These are phyloP conservation scores for Zeugodacus cucurbitae DNA, from an alignment of 1,140 invertebrate species.

Conservation along the genomic window DNA sequence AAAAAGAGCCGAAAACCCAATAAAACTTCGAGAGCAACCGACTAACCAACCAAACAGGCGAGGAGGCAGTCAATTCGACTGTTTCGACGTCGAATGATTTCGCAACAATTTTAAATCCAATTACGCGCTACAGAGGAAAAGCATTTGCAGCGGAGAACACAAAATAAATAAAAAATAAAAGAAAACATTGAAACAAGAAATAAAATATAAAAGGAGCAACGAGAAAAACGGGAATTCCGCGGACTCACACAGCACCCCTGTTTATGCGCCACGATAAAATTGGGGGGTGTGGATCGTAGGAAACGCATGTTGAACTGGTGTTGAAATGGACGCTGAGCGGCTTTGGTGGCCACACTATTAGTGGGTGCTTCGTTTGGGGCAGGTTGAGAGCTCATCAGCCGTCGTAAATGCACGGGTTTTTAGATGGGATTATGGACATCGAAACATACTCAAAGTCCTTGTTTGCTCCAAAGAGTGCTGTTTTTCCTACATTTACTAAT, in stretches of 20 bases:
- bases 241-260: not conserved
- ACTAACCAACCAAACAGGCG: not conserved
- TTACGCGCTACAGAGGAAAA: slow-evolving; percentile 39
- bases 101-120: slow-evolving; percentile 43
- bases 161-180: slow-evolving; percentile 14
- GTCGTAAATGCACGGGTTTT: too few relatives aligned
- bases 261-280: not conserved
- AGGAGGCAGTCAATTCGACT: not conserved
- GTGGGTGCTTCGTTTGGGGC: too few relatives aligned
- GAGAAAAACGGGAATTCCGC: not conserved
- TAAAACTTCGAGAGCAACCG: not conserved
- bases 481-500: not conserved
- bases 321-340: too few relatives aligned
- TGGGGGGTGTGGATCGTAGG: too few relatives aligned
- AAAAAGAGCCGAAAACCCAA: not conserved
- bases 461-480: not conserved
- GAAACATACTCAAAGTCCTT: not conserved
- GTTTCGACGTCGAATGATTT: slow-evolving; percentile 36
- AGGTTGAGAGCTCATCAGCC: too few relatives aligned
- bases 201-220: not conserved
- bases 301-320: too few relatives aligned
- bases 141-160: not conserved
- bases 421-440: too few relatives aligned
- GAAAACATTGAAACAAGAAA: slow-evolving; percentile 42
- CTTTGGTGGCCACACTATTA: too few relatives aligned